Conservation (phyloP, 1,140 invertebrate genomes). For the Heliconius hewitsoni region DNA sequence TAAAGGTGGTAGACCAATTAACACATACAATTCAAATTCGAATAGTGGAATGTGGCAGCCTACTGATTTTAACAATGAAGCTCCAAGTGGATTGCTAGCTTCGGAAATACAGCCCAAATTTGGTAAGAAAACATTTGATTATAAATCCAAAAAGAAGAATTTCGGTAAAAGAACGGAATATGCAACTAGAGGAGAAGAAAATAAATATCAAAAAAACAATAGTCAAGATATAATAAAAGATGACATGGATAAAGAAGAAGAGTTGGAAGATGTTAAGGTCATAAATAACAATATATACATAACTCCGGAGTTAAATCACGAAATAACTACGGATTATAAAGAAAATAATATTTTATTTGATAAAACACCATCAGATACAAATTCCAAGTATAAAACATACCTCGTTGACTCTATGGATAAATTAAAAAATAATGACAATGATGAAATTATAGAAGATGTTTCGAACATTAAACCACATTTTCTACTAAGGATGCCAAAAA, state of each 20-base stretch:
- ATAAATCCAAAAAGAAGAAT: conserved; percentile 54
- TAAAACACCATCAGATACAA: not conserved
- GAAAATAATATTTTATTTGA: conserved; percentile 13
- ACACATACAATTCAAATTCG: conserved; percentile 44
- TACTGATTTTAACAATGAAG: conserved; percentile 36
- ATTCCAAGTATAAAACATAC: not conserved
- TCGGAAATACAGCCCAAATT: conserved; percentile 42
- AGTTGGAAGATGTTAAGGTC: conserved; percentile 27
- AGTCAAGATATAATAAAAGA: conserved; percentile 28
- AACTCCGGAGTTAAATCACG: conserved; percentile 4
- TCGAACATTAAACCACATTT: conserved; percentile 25
- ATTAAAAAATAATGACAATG: not conserved
- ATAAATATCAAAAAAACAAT: conserved; percentile 16
- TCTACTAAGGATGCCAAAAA: conserved; percentile 32
- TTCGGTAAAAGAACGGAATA: conserved; percentile 56
- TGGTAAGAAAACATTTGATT: conserved; percentile 52
- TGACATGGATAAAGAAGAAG: conserved; percentile 9
- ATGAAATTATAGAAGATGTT: conserved; percentile 32
- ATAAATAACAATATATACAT: conserved; percentile 34
- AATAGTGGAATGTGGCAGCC: conserved; percentile 43
- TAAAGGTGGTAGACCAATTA: conserved; percentile 38
- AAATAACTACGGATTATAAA: conserved; percentile 16
- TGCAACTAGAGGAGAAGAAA: conserved; percentile 36
- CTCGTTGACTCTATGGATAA: not conserved
- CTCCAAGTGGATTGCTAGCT: conserved; percentile 31